Evolutionary conservation across 2,113 vertebrate genomes (phyloP).

Genomic region (Vulpes ferrilata): DNA sequence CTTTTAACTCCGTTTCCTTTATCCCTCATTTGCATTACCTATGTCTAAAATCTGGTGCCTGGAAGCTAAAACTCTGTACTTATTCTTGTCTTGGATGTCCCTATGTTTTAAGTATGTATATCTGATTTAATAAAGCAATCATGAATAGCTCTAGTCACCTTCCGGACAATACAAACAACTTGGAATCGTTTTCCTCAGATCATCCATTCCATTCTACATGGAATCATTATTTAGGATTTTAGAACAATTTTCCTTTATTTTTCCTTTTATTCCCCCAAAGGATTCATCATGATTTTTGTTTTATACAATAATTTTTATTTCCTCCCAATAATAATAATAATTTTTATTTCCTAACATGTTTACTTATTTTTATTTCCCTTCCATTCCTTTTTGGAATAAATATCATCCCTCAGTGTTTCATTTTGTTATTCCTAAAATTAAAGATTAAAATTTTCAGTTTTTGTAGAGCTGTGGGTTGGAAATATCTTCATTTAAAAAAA

Average conservation of each 20-base stretch:
- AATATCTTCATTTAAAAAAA: neutral
- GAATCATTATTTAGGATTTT: neutral
- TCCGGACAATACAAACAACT: neutral
- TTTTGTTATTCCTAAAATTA: neutral
- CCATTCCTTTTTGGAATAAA: neutral
- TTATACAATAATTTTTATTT: constrained; percentile 17
- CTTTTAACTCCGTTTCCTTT: neutral
- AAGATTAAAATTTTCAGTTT: neutral
- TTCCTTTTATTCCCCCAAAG: neutral
- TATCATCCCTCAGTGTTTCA: neutral
- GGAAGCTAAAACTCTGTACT: neutral
- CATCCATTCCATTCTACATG: neutral
- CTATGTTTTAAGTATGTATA: neutral
- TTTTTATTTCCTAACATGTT: neutral
- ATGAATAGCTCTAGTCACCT: neutral
- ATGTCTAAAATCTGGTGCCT: neutral
- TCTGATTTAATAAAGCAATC: neutral
- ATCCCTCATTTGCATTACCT: neutral
- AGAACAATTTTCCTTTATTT: neutral
- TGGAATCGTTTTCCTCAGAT: neutral
- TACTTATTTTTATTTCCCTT: neutral
- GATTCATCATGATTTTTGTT: neutral
- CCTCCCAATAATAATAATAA: neutral
- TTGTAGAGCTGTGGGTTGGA: neutral
- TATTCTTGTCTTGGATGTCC: neutral